A percentile compares a stretch with the other conserved stretches of the same genome.
phyloP scores from a whole-genome alignment of 2,797 vertebrate species.

The Argya squamiceps region DNA sequence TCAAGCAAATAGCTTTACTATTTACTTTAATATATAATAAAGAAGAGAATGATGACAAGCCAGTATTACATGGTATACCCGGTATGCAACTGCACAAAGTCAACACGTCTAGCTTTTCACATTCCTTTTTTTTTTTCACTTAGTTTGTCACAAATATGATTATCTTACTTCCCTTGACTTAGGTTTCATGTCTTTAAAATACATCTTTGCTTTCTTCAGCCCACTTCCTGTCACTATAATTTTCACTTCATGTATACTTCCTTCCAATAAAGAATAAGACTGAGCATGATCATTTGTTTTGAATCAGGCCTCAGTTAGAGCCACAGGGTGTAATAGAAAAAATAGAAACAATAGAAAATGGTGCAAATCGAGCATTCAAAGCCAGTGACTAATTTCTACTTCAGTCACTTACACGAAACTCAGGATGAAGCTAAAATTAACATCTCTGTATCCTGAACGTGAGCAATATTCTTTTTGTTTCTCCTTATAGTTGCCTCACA shows the following conservation, averaged over 20 bases:
- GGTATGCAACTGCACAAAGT: constrained; percentile 61
- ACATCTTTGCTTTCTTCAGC: constrained; percentile 10
- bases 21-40: constrained; percentile 74
- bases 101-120: constrained; percentile 28
- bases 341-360: background rate
- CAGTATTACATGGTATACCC: constrained; percentile 50
- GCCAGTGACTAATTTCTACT: background rate
- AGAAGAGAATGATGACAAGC: constrained; percentile 72
- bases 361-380: background rate
- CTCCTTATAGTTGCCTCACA: background rate
- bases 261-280: background rate
- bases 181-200: constrained; percentile 1
- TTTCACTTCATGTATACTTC: background rate
- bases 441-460: background rate
- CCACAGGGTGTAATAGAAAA: background rate
- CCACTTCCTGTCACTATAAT: background rate
- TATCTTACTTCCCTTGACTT: constrained; percentile 26
- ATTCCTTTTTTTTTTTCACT: background rate
- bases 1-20: constrained; percentile 53
- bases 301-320: background rate
- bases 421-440: background rate
- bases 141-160: background rate
- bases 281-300: background rate
- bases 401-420: background rate
- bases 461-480: background rate